Percentiles rank a stretch among this genome's conserved stretches.
Conservation (phyloP, 2,797 vertebrate species). For the Sebastes flavidus region DNA sequence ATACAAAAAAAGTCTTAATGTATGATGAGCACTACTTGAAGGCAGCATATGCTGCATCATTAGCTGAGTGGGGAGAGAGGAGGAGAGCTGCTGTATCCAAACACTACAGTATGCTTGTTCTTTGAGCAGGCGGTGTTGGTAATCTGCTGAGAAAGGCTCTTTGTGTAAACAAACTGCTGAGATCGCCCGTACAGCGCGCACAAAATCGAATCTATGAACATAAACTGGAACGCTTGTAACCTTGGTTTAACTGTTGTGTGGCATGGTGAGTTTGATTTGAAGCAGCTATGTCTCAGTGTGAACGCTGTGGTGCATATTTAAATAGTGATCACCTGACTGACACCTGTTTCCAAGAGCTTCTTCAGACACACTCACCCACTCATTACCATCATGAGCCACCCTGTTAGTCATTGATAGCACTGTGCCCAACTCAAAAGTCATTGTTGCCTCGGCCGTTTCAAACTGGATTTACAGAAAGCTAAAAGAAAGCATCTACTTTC, state of each 20-base stretch:
- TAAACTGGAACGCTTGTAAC: neutral
- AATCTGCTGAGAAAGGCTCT: constrained; percentile 11
- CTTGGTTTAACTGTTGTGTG: neutral
- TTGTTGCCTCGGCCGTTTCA: neutral
- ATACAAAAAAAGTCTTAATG: neutral
- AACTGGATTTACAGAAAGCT: neutral
- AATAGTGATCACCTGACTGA: neutral
- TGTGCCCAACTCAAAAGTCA: neutral
- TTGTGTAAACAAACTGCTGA: constrained; percentile 11
- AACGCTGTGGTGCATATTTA: neutral
- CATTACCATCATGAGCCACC: neutral
- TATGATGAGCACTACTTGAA: neutral
- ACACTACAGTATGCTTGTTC: neutral
- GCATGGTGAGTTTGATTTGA: neutral
- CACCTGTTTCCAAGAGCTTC: neutral
- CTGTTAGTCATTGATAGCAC: neutral
- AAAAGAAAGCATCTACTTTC: neutral
- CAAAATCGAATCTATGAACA: constrained; percentile 10
- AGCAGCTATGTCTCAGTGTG: neutral
- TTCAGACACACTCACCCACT: neutral
- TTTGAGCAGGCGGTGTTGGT: neutral
- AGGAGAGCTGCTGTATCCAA: neutral
- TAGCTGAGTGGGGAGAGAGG: neutral
- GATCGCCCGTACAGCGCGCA: neutral
- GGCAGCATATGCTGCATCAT: neutral